These are phyloP conservation scores for Charaxes varanes DNA, from an alignment of 1,140 invertebrate species.

Conservation along the genomic window DNA sequence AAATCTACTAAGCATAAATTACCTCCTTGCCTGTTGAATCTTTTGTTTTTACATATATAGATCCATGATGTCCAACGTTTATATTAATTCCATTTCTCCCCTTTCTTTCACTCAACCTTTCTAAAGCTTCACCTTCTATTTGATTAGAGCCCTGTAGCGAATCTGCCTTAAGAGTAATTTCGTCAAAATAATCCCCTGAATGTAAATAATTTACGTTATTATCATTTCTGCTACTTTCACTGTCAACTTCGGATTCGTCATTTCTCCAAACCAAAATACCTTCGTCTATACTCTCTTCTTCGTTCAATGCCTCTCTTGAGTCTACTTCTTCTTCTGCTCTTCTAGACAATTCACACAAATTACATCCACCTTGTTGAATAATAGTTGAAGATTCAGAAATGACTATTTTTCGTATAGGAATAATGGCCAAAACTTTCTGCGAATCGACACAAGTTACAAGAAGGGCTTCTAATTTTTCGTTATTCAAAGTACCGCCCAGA, in stretches of 20 bases:
- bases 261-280: not conserved
- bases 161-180: not conserved
- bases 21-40: slow-evolving; percentile 35
- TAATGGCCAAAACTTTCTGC: slow-evolving; percentile 29
- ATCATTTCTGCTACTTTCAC: not conserved
- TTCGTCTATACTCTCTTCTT: no score
- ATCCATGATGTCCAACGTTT: slow-evolving; percentile 41
- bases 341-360: no score
- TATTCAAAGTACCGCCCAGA: slow-evolving; percentile 25
- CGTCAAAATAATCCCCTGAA: not conserved
- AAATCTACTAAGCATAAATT: no score
- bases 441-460: slow-evolving; percentile 22
- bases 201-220: not conserved
- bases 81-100: slow-evolving; percentile 37
- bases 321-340: no score
- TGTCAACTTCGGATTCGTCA: not conserved
- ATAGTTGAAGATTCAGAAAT: not conserved
- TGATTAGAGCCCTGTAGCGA: not conserved
- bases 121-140: slow-evolving; percentile 12
- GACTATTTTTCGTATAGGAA: slow-evolving; percentile 18
- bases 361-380: not conserved
- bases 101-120: slow-evolving; percentile 30
- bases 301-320: no score
- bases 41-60: no score
- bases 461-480: slow-evolving; percentile 25